Evolutionary conservation across 2,797 vertebrate species (phyloP), one percentile per base, ranked within the genome.

Genomic region (Borostomias antarcticus): DNA sequence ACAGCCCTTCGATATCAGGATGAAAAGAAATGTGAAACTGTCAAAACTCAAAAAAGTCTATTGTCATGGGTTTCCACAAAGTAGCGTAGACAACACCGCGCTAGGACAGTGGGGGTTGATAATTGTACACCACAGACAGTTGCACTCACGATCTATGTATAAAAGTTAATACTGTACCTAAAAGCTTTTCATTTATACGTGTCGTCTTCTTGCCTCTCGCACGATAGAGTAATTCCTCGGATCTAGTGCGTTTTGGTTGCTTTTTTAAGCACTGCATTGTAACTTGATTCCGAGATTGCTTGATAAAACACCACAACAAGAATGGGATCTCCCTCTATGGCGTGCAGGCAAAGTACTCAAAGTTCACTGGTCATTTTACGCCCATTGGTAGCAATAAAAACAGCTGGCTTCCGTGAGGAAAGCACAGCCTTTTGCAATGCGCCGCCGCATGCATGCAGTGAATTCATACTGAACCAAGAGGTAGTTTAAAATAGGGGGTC

Each of bases 91-190:
- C 37, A 40, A 45, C 17, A 43, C 40, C 5, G 40, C 15, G n/a
- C 15, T 1, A 43, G n/a, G 13, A 43, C 40, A 45, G n/a, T n/a
- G n/a, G n/a, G n/a, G n/a, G n/a, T n/a, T n/a, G n/a, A n/a, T n/a
- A n/a, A n/a, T n/a, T n/a, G n/a, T n/a, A n/a, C n/a, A n/a, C n/a
- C n/a, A n/a, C n/a, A n/a, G n/a, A n/a, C n/a, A n/a, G n/a, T n/a
- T n/a, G n/a, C n/a, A n/a, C n/a, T n/a, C n/a, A n/a, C n/a, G n/a
- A n/a, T n/a, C n/a, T n/a, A n/a, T n/a, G n/a, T n/a, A n/a, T n/a
- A n/a, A n/a, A n/a, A n/a, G n/a, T n/a, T n/a, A n/a, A 37, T 64
- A 8, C 59, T 89, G 58, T 92, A 93, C 92, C 92, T 40, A 92
- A 52, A 4, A 90, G 73, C 54, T 80, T 77, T 1, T 29, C 64